Conservation (phyloP, 2,797 vertebrate genomes). For the Chelidonichthys spinosus region DNA sequence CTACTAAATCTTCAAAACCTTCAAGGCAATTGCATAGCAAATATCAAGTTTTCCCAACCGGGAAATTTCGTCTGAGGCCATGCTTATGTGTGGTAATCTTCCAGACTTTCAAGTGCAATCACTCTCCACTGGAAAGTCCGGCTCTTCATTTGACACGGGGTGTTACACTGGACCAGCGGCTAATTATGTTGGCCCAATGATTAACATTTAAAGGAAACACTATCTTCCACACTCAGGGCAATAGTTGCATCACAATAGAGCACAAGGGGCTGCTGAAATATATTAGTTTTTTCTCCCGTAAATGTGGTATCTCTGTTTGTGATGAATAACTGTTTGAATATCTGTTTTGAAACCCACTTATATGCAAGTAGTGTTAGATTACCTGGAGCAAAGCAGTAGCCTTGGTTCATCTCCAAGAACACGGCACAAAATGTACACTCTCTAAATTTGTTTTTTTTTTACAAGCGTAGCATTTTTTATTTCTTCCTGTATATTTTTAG, state of each 20-base stretch:
- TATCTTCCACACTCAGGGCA: constrained; percentile 53
- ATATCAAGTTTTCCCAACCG: constrained; percentile 77
- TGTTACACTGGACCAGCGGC: constrained; percentile 69
- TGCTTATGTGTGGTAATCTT: constrained; percentile 80
- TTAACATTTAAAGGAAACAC: constrained; percentile 75
- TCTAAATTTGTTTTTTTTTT: constrained; percentile 46
- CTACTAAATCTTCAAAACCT: constrained; percentile 73
- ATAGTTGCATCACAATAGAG: constrained; percentile 60
- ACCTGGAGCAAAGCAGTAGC: constrained; percentile 20
- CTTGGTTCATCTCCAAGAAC: constrained; percentile 23
- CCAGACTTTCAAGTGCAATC: constrained; percentile 79
- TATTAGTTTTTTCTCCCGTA: constrained; percentile 4
- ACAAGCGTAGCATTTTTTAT: constrained; percentile 28
- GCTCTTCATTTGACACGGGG: constrained; percentile 73
- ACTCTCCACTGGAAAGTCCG: constrained; percentile 68
- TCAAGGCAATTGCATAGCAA: constrained; percentile 74
- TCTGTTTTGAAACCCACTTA: constrained; percentile 46
- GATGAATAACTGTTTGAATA: background rate
- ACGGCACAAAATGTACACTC: constrained; percentile 36
- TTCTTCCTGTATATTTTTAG: constrained; percentile 23
- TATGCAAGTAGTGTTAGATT: constrained; percentile 28
- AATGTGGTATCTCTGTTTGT: background rate
- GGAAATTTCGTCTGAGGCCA: constrained; percentile 75
- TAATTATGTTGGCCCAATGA: constrained; percentile 73
- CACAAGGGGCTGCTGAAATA: constrained; percentile 12